A percentile compares a stretch with the other conserved stretches of the same genome.
phyloP scores from a whole-genome alignment of 2,113 vertebrate genomes.

The Agelaius tricolor region DNA sequence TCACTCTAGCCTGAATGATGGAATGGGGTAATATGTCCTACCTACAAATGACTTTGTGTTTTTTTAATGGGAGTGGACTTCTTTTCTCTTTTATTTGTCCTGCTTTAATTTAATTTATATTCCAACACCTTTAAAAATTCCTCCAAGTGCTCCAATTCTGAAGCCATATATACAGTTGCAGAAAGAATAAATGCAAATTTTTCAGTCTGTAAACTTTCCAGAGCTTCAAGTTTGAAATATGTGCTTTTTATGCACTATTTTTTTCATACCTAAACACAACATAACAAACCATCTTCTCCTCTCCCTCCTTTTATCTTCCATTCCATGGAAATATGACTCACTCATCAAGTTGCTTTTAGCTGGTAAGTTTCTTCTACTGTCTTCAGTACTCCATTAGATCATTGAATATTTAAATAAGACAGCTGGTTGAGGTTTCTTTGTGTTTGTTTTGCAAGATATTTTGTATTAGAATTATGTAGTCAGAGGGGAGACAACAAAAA shows the following conservation, averaged over 20 bases:
- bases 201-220: neutral
- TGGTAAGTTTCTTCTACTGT: neutral
- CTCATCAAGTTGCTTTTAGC: neutral
- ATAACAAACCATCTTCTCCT: neutral
- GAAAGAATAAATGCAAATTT: neutral
- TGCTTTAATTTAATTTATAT: neutral
- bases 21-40: neutral
- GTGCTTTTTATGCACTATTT: neutral
- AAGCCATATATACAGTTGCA: neutral
- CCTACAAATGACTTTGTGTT: fast-evolving
- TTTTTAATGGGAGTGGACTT: neutral
- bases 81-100: neutral
- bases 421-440: neutral
- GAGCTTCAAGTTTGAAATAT: neutral
- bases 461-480: neutral
- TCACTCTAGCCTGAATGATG: neutral
- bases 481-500: neutral
- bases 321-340: neutral
- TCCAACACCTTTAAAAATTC: neutral
- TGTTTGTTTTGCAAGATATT: neutral
- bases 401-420: neutral
- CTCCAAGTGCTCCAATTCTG: neutral
- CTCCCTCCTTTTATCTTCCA: neutral
- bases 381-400: neutral
- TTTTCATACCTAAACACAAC: neutral